Conservation (phyloP, 2,113 vertebrate species). For the Lutjanus erythropterus region DNA sequence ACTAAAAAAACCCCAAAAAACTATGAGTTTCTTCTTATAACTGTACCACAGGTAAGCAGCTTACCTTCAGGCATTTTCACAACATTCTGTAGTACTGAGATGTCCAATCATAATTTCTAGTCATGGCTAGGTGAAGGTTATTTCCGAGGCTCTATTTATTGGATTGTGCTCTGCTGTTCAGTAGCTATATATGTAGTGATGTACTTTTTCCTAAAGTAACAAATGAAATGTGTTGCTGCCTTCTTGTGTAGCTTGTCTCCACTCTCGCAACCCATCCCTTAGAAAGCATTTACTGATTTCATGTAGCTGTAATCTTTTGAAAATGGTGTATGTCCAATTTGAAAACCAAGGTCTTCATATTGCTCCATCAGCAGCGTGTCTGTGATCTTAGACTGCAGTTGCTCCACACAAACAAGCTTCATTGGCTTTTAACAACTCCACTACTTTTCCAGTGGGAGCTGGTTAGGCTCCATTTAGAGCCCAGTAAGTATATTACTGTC, state of each 20-base stretch:
- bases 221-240: not conserved
- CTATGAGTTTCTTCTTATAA: not conserved
- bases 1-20: too few relatives aligned
- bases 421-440: constrained; percentile 58
- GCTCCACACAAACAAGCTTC: constrained; percentile 38
- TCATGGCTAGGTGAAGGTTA: not conserved
- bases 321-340: constrained; percentile 6
- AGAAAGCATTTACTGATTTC: not conserved
- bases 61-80: not conserved
- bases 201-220: not conserved
- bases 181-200: not conserved
- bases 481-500: constrained; percentile 71
- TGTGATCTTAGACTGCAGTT: not conserved
- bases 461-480: constrained; percentile 62
- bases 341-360: constrained; percentile 9
- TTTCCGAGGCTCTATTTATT: not conserved
- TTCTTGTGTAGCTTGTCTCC: not conserved
- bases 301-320: not conserved
- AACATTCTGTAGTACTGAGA: not conserved
- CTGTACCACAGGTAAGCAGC: not conserved
- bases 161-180: not conserved
- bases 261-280: not conserved
- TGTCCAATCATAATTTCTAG: not conserved
- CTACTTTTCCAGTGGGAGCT: constrained; percentile 35
- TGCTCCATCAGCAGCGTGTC: constrained; percentile 2